These are phyloP conservation scores for Panthera tigris DNA, from an alignment of 2,113 vertebrate species.

Conservation along the genomic window DNA sequence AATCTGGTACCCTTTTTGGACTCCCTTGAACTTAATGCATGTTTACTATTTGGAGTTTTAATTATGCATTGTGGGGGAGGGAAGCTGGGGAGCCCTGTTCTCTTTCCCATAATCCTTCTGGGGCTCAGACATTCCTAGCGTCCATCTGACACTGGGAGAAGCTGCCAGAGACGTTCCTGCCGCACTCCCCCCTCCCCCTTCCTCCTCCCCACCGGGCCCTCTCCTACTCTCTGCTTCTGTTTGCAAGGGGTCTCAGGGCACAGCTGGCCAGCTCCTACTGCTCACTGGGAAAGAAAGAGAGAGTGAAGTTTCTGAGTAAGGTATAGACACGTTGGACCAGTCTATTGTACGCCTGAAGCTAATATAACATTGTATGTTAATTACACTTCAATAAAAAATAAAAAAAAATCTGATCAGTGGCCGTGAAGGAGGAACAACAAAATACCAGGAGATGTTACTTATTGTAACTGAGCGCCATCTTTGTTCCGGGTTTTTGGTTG, in stretches of 20 bases:
- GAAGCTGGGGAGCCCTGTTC: background rate
- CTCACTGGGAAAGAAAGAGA: slow-evolving; percentile 80
- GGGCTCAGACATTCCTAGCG: background rate
- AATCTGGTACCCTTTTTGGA: background rate
- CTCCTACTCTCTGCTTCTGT: slow-evolving; percentile 48
- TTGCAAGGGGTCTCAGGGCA: background rate
- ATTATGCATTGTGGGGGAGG: background rate
- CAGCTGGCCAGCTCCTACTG: slow-evolving; percentile 41
- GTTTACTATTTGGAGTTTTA: background rate
- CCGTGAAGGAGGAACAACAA: background rate
- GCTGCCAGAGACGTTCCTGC: background rate
- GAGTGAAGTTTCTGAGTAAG: slow-evolving; percentile 73
- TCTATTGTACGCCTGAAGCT: background rate
- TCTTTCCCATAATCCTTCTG: background rate
- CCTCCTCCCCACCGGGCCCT: background rate
- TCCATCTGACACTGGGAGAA: background rate
- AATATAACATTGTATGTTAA: background rate
- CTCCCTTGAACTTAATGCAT: background rate
- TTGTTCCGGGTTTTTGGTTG: background rate
- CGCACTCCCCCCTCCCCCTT: background rate
- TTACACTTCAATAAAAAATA: background rate
- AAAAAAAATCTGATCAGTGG: background rate
- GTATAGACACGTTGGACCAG: background rate
- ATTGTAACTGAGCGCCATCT: background rate
- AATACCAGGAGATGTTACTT: background rate